Evolutionary conservation across 2,113 vertebrate species (phyloP).

Genomic region (Manacus vitellinus): DNA sequence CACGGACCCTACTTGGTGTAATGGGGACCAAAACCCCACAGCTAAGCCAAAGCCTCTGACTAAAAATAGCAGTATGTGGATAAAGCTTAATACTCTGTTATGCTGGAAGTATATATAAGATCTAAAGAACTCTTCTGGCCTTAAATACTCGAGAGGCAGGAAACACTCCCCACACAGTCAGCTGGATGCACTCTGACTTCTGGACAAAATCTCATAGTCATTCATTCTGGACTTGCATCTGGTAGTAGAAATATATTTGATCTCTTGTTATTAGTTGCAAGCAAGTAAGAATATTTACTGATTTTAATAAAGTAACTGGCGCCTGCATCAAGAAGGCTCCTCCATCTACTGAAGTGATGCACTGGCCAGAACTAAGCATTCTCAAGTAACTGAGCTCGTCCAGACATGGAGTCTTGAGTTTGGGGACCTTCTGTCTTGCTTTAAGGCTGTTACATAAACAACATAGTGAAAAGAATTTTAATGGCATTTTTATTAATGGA

Average conservation of each 20-base stretch:
- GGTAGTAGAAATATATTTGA: neutral
- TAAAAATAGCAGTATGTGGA: neutral
- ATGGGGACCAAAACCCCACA: neutral
- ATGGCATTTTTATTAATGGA: slow-evolving; percentile 76
- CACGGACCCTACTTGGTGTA: neutral
- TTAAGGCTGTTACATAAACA: slow-evolving; percentile 69
- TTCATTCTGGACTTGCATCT: neutral
- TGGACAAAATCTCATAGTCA: neutral
- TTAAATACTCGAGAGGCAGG: neutral
- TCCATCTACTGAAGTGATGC: neutral
- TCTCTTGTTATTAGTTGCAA: neutral
- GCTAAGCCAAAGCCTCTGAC: neutral
- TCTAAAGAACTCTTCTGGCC: neutral
- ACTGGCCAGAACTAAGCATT: neutral
- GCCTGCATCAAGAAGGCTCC: neutral
- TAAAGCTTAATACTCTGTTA: neutral
- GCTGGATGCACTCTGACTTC: neutral
- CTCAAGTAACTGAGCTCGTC: neutral
- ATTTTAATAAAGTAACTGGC: neutral
- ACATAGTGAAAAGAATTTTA: slow-evolving; percentile 77
- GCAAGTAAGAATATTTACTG: neutral
- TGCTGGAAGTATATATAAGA: neutral
- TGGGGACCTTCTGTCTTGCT: slow-evolving; percentile 31
- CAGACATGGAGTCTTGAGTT: neutral
- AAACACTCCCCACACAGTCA: neutral